These are phyloP conservation scores for Argyrosomus regius DNA, from an alignment of 2,797 vertebrate genomes.

Conservation along the genomic window DNA sequence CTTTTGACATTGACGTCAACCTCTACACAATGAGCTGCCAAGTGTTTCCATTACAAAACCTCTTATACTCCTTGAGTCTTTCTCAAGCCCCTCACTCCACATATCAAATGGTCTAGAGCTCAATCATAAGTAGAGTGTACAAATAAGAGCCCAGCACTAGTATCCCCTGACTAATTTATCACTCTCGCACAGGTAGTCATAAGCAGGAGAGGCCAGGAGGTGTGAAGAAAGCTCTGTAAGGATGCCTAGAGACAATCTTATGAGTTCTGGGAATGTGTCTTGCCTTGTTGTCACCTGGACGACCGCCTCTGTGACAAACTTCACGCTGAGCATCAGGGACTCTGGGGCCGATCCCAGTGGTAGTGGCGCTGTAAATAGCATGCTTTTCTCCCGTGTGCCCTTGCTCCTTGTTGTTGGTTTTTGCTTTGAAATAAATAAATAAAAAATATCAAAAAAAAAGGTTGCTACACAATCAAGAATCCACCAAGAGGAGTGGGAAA, in stretches of 20 bases:
- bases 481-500: neutral
- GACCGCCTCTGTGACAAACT: constrained; percentile 61
- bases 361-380: constrained; percentile 66
- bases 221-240: neutral
- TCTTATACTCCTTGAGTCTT: constrained; percentile 31
- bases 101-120: constrained; percentile 53
- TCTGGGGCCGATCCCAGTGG: constrained; percentile 56
- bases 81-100: constrained; percentile 51
- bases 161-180: constrained; percentile 37
- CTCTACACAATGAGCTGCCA: constrained; percentile 64
- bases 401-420: constrained; percentile 50
- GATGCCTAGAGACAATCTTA: constrained; percentile 33
- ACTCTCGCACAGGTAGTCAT: constrained; percentile 17
- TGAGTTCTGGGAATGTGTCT: constrained; percentile 48
- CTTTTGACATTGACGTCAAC: constrained; percentile 84
- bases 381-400: constrained; percentile 30
- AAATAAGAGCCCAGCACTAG: constrained; percentile 27
- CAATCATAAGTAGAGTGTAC: constrained; percentile 24
- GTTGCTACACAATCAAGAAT: constrained; percentile 45
- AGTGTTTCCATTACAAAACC: constrained; percentile 69
- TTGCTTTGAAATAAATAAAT: constrained; percentile 25
- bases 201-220: neutral
- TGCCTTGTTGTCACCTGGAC: constrained; percentile 69
- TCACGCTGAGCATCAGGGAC: constrained; percentile 55
- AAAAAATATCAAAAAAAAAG: constrained; percentile 36